phyloP scores from a whole-genome alignment of 2,113 vertebrate genomes.

The Trachemys scripta region DNA sequence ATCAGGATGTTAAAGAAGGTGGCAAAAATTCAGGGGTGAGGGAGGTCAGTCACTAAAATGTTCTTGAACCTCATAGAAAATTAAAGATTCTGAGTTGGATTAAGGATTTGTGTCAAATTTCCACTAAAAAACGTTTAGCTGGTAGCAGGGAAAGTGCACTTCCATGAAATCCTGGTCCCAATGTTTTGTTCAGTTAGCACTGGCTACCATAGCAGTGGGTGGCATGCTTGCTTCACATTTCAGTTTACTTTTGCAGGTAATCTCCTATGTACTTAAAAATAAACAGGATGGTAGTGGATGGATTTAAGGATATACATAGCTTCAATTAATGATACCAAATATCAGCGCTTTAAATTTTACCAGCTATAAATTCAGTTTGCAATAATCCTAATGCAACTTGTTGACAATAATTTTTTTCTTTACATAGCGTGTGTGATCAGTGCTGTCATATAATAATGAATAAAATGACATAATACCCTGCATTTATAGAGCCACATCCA shows the following conservation, averaged over 20 bases:
- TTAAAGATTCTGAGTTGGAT: not conserved
- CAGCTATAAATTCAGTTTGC: not conserved
- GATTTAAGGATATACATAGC: not conserved
- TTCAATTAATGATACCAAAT: not conserved
- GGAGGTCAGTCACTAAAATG: not conserved
- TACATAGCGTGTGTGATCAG: not conserved
- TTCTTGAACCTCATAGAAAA: not conserved
- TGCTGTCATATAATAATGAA: not conserved
- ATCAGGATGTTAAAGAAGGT: not conserved
- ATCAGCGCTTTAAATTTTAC: not conserved
- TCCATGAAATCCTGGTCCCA: not conserved
- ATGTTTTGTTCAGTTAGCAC: not conserved
- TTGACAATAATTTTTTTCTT: not conserved
- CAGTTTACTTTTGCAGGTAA: not conserved
- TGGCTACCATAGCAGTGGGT: not conserved
- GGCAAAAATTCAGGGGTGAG: not conserved
- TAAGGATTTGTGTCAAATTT: not conserved
- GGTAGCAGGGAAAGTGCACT: not conserved
- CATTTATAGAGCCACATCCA: not conserved
- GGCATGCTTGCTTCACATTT: not conserved
- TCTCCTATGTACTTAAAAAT: not conserved
- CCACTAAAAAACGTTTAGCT: not conserved
- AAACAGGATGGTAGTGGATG: not conserved
- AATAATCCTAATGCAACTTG: not conserved
- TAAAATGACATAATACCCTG: not conserved